phyloP scores from a whole-genome alignment of 2,888 invertebrate species.

The Diarsia dahlii region DNA sequence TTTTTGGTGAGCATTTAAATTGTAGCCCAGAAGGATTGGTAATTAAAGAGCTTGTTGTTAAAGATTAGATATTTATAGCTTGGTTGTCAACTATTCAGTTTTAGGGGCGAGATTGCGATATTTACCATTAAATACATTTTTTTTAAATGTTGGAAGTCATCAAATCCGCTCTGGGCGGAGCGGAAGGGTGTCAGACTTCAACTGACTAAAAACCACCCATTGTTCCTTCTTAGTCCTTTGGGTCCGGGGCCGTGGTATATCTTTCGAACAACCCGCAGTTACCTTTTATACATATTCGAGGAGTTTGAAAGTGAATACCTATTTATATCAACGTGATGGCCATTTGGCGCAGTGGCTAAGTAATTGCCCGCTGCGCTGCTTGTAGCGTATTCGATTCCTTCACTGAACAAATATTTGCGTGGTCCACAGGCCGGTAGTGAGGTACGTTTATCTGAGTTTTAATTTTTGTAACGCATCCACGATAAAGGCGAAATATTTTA shows the following conservation, averaged over 20 bases:
- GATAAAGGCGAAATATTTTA: background rate
- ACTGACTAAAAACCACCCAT: too few species aligned
- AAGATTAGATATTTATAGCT: conserved; percentile 37
- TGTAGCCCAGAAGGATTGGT: too few species aligned
- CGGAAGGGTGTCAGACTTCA: too few species aligned
- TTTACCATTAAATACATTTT: too few species aligned
- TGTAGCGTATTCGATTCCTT: background rate
- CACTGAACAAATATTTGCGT: background rate
- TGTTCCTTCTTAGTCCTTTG: too few species aligned
- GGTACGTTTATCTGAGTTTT: background rate
- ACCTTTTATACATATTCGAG: too few species aligned
- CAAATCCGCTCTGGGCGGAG: too few species aligned
- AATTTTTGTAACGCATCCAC: background rate
- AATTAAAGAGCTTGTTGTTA: conserved; percentile 23
- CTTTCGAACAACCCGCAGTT: too few species aligned
- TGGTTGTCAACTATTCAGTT: conserved; percentile 29
- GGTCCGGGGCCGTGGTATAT: too few species aligned
- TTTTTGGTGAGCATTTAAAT: too few species aligned
- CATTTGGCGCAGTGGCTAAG: background rate
- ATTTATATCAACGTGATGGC: background rate
- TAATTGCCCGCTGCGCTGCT: background rate
- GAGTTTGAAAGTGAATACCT: background rate
- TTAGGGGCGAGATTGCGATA: background rate
- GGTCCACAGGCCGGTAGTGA: background rate
- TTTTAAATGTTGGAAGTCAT: too few species aligned